Evolutionary conservation across 2,797 vertebrate genomes (phyloP), one percentile per base, ranked within the genome.

Genomic region (Myiothlypis coronata): DNA sequence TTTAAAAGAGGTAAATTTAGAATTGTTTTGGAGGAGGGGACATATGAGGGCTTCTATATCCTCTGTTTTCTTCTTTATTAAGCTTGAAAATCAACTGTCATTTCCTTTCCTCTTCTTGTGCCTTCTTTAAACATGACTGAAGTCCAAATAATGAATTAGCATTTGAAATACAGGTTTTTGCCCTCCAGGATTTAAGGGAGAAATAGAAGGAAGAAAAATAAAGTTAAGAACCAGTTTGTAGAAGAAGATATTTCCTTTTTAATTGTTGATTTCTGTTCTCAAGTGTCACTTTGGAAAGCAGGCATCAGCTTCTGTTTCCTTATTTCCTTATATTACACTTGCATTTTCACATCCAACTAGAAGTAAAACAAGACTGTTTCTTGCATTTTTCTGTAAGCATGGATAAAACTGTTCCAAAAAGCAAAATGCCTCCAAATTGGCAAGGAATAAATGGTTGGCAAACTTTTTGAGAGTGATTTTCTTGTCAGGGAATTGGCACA

Each of bases 381-480:
- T 78, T 59, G 17, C 28, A 68, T 80, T 96, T 84, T 82, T 28
- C 60, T 80, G 53, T 44, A 23, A 92, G 50, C 39, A 44, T 23
- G 39, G 69, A 78, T 61, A 89, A 89, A 94, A 83, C 61, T 3
- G 1, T 69, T 96, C 82, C 82, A 68, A 92, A 91, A 91, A 85
- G 65, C 53, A 78, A 82, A 68, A 43, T 83, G 71, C 85, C 52
- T 87, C 91, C 68, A 84, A 47, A 49, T 34, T 97, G 93, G 96
- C 93, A 87, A 23, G 55, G 77, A 87, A 63, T 96, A 90, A 97
- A 97, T 94, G 79, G 83, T 37, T 97, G 97, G 96, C 94, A 89
- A 56, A 80, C 85, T 17, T 55, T 16, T 19, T 1, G 0, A 64
- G 91, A 70, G 90, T 21, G 43, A 83, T 85, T 93, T 94, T 74